phyloP scores from a whole-genome alignment of 2,888 invertebrate genomes.

The Tipula lateralis region DNA sequence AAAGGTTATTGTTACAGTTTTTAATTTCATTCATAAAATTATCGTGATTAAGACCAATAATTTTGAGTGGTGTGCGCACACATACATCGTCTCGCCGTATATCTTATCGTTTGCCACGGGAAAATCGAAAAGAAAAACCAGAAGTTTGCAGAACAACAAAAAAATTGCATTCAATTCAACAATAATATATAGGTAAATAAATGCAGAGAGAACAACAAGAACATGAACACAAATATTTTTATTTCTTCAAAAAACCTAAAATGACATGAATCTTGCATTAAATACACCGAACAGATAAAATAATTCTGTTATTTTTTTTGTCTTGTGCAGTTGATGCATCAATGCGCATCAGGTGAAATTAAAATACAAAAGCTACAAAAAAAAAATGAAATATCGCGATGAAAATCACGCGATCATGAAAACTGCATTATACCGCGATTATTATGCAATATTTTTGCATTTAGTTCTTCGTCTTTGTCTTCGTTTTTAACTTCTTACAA shows the following conservation, averaged over 20 bases:
- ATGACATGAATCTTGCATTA: constrained; percentile 11
- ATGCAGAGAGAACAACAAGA: background rate
- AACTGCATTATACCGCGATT: background rate
- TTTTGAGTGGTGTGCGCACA: background rate
- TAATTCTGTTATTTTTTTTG: background rate
- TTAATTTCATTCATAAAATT: constrained; percentile 19
- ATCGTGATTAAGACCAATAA: background rate
- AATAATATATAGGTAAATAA: background rate
- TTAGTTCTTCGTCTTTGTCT: background rate
- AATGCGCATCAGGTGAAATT: constrained; percentile 24
- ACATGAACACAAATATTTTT: background rate
- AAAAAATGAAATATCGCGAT: constrained; percentile 8
- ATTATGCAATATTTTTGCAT: background rate
- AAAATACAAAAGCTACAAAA: background rate
- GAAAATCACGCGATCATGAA: constrained; percentile 24
- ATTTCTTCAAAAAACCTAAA: background rate
- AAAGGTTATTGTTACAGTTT: constrained; percentile 9
- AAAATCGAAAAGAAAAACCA: background rate
- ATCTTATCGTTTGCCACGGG: background rate
- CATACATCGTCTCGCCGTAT: background rate
- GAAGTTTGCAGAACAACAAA: background rate
- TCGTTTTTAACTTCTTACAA: background rate
- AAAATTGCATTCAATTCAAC: background rate
- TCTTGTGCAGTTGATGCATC: background rate
- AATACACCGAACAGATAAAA: background rate